phyloP scores from a whole-genome alignment of 2,797 vertebrate species.

The Serranus cabrilla region DNA sequence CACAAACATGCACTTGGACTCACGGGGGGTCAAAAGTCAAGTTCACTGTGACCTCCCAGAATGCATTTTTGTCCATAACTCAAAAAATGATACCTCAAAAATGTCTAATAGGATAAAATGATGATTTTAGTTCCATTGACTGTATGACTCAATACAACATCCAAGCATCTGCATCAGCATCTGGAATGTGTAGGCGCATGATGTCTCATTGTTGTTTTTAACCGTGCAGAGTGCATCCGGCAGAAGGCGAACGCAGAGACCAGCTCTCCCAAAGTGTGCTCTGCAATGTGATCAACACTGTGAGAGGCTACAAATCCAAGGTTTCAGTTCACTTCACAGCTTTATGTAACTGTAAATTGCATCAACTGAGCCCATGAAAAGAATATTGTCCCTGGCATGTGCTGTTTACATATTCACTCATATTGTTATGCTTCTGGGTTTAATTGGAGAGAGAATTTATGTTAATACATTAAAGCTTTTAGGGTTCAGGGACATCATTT shows the following conservation, averaged over 20 bases:
- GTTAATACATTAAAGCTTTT: background rate
- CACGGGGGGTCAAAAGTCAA: no score
- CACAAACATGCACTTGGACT: no score
- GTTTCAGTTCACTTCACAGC: background rate
- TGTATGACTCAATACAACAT: background rate
- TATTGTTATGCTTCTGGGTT: slow-evolving; percentile 3
- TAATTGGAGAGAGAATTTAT: background rate
- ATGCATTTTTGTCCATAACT: no score
- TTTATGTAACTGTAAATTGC: background rate
- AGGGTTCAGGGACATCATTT: rapidly evolving
- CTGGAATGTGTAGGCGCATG: background rate
- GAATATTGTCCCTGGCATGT: background rate
- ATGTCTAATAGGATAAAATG: no score
- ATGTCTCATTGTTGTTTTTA: slow-evolving; percentile 34
- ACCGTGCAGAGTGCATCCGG: slow-evolving; percentile 89
- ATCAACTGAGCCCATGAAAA: background rate
- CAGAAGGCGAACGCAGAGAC: slow-evolving; percentile 89
- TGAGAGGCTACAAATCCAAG: slow-evolving; percentile 1
- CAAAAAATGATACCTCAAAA: no score
- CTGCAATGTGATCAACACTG: slow-evolving; percentile 84
- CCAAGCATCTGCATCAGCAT: no score
- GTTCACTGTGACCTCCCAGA: no score
- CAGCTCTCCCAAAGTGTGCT: slow-evolving; percentile 85
- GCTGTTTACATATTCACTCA: slow-evolving; percentile 11
- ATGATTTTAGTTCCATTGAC: no score